These are phyloP conservation scores for Drosophila conformis DNA, from an alignment of 2,888 invertebrate genomes.

Conservation along the genomic window DNA sequence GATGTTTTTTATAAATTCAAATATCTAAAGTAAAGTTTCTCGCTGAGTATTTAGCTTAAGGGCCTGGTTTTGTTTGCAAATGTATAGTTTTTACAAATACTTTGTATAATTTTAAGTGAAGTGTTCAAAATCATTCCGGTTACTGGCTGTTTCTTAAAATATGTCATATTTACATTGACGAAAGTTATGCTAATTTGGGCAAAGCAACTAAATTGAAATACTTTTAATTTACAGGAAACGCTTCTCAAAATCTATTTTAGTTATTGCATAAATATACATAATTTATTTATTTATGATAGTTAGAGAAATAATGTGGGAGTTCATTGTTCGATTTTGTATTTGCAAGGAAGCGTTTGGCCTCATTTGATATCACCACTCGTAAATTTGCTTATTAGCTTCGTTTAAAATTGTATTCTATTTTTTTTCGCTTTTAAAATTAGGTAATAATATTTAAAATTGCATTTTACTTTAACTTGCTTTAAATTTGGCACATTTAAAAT, in stretches of 20 bases:
- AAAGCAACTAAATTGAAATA: slow-evolving; percentile 58
- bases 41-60: slow-evolving; percentile 1
- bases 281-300: slow-evolving; percentile 20
- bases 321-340: slow-evolving; percentile 31
- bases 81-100: background rate
- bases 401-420: slow-evolving; percentile 47
- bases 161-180: slow-evolving; percentile 29
- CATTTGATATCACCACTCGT: slow-evolving; percentile 77
- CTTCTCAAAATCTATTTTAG: slow-evolving; percentile 22
- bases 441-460: slow-evolving; percentile 48
- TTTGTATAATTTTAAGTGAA: slow-evolving; percentile 21
- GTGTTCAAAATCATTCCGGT: slow-evolving; percentile 35
- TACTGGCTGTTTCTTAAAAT: slow-evolving; percentile 21
- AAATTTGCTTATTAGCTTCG: slow-evolving; percentile 72
- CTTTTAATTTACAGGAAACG: slow-evolving; percentile 64
- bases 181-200: slow-evolving; percentile 54
- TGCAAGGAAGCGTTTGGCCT: slow-evolving; percentile 77
- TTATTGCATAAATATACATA: slow-evolving; percentile 7
- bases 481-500: slow-evolving; percentile 80
- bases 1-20: slow-evolving; percentile 29
- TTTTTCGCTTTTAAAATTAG: slow-evolving; percentile 29
- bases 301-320: slow-evolving; percentile 42
- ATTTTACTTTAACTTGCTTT: slow-evolving; percentile 39
- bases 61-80: background rate
- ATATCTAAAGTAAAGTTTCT: slow-evolving; percentile 9